These are phyloP conservation scores for Conomelus anceps DNA, from an alignment of 2,888 invertebrate species.

Conservation along the genomic window DNA sequence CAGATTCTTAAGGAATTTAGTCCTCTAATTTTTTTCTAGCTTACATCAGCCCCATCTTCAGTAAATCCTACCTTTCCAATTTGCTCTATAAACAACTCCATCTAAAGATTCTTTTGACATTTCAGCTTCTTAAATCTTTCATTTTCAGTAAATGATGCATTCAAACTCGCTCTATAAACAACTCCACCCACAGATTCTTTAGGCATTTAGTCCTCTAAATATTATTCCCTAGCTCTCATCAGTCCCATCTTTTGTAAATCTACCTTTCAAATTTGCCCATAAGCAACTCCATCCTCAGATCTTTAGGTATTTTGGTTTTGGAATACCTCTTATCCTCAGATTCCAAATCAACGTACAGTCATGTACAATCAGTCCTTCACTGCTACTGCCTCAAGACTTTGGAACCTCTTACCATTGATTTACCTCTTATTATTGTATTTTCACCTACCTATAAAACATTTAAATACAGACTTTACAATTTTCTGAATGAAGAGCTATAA, in stretches of 20 bases:
- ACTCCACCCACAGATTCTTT: neutral
- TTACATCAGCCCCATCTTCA: neutral
- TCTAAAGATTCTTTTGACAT: neutral
- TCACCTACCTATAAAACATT: no score
- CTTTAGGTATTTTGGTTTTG: neutral
- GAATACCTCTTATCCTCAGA: neutral
- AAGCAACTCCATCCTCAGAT: neutral
- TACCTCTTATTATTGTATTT: no score
- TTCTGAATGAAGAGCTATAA: no score
- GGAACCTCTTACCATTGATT: no score
- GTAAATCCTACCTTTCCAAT: neutral
- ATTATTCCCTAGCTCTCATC: no score
- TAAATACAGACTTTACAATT: no score
- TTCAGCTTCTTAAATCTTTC: neutral
- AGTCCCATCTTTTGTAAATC: neutral
- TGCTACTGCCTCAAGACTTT: no score
- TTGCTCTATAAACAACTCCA: neutral
- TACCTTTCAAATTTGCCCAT: neutral
- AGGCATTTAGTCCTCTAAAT: no score
- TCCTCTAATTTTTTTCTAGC: no score
- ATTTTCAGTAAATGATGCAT: neutral
- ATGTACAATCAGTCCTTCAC: no score
- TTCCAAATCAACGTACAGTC: no score
- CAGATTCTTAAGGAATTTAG: neutral
- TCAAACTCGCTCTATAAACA: neutral